Evolutionary conservation across 2,888 invertebrate species (phyloP), one percentile per base, ranked within the genome.

Genomic region (Galerucella nymphaeae): DNA sequence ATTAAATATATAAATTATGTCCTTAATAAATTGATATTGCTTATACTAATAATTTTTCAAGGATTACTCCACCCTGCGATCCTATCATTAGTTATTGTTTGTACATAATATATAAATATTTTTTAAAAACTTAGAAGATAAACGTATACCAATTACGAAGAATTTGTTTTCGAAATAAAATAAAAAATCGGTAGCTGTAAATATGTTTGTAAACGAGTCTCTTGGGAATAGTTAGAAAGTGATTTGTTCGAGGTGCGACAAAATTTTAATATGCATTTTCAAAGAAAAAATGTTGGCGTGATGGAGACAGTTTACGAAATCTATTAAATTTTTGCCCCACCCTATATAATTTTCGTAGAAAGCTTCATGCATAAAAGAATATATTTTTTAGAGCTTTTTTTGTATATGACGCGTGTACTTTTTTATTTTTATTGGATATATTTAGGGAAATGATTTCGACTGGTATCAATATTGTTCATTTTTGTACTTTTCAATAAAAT

Each of bases 401-500:
- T 18, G 16, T 53, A 53, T 53, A 53, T 18, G n/a, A n/a, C 14
- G 38, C 38, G 9, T 38, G 38, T 59, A 14, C n/a, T 30, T 38
- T 59, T 18, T 41, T 42, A 38, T 61, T 62, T 62, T 42, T 62
- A 42, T 16, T 18, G 41, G 42, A 62, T 18, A 62, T 62, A 42
- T 16, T 59, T 59, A 59, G 59, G 59, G 59, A 59, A n/a, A 59
- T 59, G 59, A 59, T 45, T 62, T 62, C 16, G 18, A 62, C 41
- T 62, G 38, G 61, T 62, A 62, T 38, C 18, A 14, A 62, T 62
- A 41, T 41, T 62, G 16, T 18, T 41, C 18, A 42, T 62, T 62
- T 62, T 62, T 62, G 61, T 62, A 62, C 61, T 62, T 62, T 62
- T 62, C 61, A 62, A 62, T 62, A 62, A 62, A 62, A 62, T 62